Conservation (phyloP, 2,113 vertebrate species). For the Speoplatyrhinus poulsoni region DNA sequence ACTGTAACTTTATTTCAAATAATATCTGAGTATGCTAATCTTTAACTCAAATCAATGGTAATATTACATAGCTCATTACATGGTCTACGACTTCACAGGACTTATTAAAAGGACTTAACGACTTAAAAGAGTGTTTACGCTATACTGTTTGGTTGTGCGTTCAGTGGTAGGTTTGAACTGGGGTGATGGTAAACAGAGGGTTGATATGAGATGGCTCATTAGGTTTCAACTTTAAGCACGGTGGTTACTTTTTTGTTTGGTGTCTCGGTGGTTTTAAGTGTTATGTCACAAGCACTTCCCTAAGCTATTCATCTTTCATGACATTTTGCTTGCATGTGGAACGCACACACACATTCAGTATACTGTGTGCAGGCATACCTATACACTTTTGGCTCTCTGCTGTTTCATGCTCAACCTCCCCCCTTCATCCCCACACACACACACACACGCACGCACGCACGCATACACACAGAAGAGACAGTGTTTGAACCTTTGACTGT, state of each 20-base stretch:
- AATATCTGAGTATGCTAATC: too few relatives aligned
- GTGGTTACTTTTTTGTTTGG: constrained; percentile 19
- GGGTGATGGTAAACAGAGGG: constrained; percentile 23
- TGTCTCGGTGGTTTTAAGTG: background rate
- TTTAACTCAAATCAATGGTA: too few relatives aligned
- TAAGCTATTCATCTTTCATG: constrained; percentile 5
- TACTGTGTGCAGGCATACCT: background rate
- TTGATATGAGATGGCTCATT: constrained; percentile 23
- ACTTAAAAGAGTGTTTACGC: too few relatives aligned
- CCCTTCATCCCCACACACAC: background rate
- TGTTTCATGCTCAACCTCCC: background rate
- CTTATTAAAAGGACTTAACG: too few relatives aligned
- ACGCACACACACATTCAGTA: background rate
- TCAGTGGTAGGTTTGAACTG: background rate
- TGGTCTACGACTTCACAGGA: too few relatives aligned
- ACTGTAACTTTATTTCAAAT: too few relatives aligned
- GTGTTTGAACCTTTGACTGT: constrained; percentile 47
- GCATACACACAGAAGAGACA: background rate
- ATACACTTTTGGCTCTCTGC: background rate
- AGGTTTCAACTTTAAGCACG: constrained; percentile 26
- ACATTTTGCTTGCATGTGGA: background rate
- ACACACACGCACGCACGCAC: constrained; percentile 12
- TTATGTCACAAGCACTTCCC: background rate
- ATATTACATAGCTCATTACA: too few relatives aligned
- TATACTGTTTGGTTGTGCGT: too few relatives aligned